Evolutionary conservation across 2,888 invertebrate genomes (phyloP).

Genomic region (Ochlodes sylvanus): DNA sequence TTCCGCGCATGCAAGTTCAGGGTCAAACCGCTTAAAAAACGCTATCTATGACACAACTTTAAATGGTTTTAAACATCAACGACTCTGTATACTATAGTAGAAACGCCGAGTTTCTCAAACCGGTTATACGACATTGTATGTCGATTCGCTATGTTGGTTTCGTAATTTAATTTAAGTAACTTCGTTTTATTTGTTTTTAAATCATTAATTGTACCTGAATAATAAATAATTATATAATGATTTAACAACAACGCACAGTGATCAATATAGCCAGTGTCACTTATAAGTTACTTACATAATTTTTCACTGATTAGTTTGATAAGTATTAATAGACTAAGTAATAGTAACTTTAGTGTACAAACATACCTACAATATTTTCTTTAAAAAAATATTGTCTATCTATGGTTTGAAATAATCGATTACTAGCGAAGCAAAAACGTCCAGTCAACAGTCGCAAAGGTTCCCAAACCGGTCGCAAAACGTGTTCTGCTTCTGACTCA

Average conservation of each 20-base stretch:
- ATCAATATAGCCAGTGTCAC: no score
- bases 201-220: no score
- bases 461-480: constrained; percentile 22
- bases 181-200: background rate
- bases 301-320: no score
- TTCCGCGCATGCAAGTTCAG: constrained; percentile 26
- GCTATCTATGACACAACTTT: constrained; percentile 18
- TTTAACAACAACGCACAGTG: no score
- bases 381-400: constrained; percentile 2
- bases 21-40: constrained; percentile 22
- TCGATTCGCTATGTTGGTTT: background rate
- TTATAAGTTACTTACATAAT: no score
- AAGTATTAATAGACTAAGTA: no score
- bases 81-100: background rate
- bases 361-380: no score
- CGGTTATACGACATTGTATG: constrained; percentile 7
- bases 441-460: background rate
- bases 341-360: no score
- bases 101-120: constrained; percentile 9
- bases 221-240: no score
- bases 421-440: constrained; percentile 11
- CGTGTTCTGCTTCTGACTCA: constrained; percentile 25
- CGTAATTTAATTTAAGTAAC: constrained; percentile 3
- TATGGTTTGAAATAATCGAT: constrained; percentile 18
- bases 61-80: constrained; percentile 21